These are phyloP conservation scores for Baronia brevicornis DNA, from an alignment of 2,888 invertebrate species.

Conservation along the genomic window DNA sequence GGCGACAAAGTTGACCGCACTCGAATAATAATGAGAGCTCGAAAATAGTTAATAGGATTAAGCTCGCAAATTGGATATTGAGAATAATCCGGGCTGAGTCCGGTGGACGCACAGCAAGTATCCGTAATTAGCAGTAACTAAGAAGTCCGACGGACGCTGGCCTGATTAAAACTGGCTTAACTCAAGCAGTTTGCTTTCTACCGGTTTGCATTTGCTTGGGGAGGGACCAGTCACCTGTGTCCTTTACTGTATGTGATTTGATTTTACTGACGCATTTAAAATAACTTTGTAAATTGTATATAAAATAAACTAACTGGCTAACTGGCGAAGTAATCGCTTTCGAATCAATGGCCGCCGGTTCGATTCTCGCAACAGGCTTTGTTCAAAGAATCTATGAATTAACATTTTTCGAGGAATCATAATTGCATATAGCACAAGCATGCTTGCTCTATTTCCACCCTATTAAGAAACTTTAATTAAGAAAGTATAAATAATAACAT, in stretches of 20 bases:
- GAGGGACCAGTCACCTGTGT: no score
- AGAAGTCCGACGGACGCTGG: constrained; percentile 40
- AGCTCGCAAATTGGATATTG: constrained; percentile 63
- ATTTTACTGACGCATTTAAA: no score
- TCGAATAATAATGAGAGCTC: constrained; percentile 45
- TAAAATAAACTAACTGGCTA: no score
- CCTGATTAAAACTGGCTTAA: constrained; percentile 65
- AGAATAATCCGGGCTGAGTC: constrained; percentile 56
- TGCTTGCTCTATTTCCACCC: no score
- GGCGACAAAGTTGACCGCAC: constrained; percentile 10
- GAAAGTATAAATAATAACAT: no score
- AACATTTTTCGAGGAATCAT: constrained; percentile 8
- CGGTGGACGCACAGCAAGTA: constrained; percentile 59
- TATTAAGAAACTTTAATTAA: no score
- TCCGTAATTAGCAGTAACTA: constrained; percentile 67
- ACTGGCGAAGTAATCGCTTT: no score
- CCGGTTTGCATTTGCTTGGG: constrained; percentile 16
- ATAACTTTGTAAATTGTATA: constrained; percentile 6
- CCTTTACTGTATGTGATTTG: no score
- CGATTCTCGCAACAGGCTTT: no score
- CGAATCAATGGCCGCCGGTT: no score
- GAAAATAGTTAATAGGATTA: constrained; percentile 64
- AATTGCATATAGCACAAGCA: no score
- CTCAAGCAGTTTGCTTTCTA: constrained; percentile 29
- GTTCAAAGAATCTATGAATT: constrained; percentile 11